Evolutionary conservation across 2,888 invertebrate species (phyloP).

Genomic region (Caenorhabditis sulstoni): DNA sequence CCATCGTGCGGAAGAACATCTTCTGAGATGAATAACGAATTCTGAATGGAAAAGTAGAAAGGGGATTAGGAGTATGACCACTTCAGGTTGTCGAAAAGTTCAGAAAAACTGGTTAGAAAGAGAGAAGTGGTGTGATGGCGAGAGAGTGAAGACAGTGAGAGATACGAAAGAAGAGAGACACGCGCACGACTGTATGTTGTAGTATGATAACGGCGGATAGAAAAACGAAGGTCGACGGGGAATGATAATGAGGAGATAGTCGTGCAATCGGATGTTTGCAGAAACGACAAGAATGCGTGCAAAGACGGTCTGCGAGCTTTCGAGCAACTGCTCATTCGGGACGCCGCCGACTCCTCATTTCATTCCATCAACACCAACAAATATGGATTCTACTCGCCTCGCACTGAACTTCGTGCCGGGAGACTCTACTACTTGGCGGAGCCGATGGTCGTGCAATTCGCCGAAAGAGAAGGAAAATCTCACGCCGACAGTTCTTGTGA

Average conservation of each 20-base stretch:
- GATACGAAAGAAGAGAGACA: slow-evolving; percentile 1
- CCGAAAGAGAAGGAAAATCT: slow-evolving; percentile 21
- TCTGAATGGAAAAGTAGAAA: slow-evolving; percentile 2
- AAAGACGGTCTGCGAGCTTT: slow-evolving; percentile 50
- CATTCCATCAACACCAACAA: slow-evolving; percentile 40
- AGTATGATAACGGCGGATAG: slow-evolving; percentile 41
- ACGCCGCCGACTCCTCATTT: slow-evolving; percentile 53
- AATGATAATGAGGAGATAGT: not conserved
- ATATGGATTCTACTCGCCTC: slow-evolving; percentile 51
- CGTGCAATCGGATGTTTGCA: slow-evolving; percentile 4
- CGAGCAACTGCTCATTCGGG: slow-evolving; percentile 41
- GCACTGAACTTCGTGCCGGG: slow-evolving; percentile 45
- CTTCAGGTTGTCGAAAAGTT: slow-evolving; percentile 24
- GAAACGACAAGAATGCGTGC: slow-evolving; percentile 39
- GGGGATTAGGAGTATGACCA: slow-evolving; percentile 25
- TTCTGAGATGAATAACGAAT: not conserved
- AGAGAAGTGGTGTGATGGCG: slow-evolving; percentile 2
- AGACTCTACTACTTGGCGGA: slow-evolving; percentile 62
- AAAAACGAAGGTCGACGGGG: slow-evolving; percentile 24
- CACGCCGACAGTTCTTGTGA: slow-evolving; percentile 35
- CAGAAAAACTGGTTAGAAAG: slow-evolving; percentile 25
- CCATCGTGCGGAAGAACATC: slow-evolving; percentile 33
- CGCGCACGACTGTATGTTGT: slow-evolving; percentile 57
- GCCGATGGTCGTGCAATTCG: slow-evolving; percentile 27
- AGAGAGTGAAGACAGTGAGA: slow-evolving; percentile 9